Conservation (phyloP, 2,113 vertebrate genomes). For the Sitta europaea region DNA sequence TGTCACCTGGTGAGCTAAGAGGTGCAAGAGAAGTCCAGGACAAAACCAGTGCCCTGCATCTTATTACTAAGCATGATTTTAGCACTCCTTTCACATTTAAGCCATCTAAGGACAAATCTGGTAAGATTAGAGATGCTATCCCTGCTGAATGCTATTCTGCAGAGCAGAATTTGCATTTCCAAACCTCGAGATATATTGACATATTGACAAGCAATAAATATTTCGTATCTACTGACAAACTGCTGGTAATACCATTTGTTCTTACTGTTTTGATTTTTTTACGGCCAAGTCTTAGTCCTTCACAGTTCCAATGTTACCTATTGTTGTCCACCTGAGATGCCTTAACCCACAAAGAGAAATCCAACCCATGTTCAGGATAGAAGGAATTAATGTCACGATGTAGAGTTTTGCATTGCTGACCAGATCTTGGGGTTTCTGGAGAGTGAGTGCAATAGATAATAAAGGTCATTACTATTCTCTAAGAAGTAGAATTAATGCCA, state of each 20-base stretch:
- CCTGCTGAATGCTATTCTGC: not conserved
- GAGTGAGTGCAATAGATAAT: not conserved
- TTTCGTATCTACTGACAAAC: not conserved
- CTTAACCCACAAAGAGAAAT: not conserved
- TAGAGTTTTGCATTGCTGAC: not conserved
- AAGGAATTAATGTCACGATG: not conserved
- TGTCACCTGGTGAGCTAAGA: not conserved
- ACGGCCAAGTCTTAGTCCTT: not conserved
- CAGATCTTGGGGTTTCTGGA: not conserved
- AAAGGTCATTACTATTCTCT: not conserved
- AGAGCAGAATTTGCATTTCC: not conserved
- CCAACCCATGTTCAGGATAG: rapidly evolving
- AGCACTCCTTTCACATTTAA: not conserved
- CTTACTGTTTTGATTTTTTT: not conserved
- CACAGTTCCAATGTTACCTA: not conserved
- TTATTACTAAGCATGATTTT: not conserved
- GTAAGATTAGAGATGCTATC: not conserved
- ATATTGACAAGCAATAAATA: not conserved
- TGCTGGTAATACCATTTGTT: not conserved
- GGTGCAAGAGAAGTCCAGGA: not conserved
- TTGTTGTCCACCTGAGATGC: not conserved
- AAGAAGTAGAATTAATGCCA: not conserved
- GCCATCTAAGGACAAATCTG: not conserved
- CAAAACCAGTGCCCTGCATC: not conserved
- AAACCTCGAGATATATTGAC: not conserved